Percentiles rank a stretch among this genome's conserved stretches.
phyloP scores from a whole-genome alignment of 2,797 vertebrate species.

The Dipus sagitta region DNA sequence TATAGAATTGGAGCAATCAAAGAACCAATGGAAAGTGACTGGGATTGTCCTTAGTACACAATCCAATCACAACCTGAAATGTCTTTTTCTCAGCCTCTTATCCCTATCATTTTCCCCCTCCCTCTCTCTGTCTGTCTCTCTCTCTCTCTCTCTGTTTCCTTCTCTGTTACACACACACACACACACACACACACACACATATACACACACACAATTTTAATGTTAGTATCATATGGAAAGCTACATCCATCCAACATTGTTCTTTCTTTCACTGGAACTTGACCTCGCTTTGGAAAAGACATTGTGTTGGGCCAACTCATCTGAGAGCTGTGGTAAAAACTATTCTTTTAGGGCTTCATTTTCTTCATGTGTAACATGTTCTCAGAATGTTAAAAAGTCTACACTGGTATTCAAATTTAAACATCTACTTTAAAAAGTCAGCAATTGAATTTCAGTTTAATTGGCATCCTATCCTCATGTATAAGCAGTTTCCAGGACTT shows the following conservation, averaged over 20 bases:
- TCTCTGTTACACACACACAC: not conserved
- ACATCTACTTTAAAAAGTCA: not conserved
- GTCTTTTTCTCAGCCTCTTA: not conserved
- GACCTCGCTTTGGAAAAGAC: not conserved
- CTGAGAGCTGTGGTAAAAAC: not conserved
- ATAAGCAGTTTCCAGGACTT: conserved; percentile 5
- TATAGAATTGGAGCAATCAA: not conserved
- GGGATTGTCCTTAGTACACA: not conserved
- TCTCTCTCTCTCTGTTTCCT: not conserved
- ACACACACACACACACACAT: no score
- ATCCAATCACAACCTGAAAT: not conserved
- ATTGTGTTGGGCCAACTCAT: not conserved
- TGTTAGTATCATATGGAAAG: not conserved
- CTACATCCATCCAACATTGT: not conserved
- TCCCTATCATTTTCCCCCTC: not conserved
- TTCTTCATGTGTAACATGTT: conserved; percentile 6
- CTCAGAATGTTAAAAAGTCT: not conserved
- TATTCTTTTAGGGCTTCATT: not conserved
- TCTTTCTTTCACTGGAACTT: not conserved
- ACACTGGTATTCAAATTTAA: not conserved
- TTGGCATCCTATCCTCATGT: not conserved
- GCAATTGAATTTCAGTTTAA: not conserved
- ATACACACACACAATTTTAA: not conserved
- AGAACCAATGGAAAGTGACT: not conserved
- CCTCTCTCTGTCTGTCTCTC: not conserved